Evolutionary conservation across 2,888 invertebrate species (phyloP).

Genomic region (Dolichopus griseipennis): DNA sequence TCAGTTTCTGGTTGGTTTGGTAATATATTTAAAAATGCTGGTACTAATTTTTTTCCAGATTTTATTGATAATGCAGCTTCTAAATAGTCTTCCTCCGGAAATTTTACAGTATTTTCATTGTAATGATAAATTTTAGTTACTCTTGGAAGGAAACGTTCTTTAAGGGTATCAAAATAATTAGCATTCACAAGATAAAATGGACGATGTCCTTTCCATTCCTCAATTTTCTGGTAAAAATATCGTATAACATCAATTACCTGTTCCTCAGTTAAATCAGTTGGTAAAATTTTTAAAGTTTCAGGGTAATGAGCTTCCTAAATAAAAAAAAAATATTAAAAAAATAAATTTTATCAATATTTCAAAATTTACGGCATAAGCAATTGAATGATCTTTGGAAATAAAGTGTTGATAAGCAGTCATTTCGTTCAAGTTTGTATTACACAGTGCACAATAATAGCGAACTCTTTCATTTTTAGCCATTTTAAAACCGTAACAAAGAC

Average conservation of each 20-base stretch:
- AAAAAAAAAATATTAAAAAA: background rate
- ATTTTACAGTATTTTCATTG: background rate
- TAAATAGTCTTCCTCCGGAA: background rate
- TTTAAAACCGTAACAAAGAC: slow-evolving; percentile 9
- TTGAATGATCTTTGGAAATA: background rate
- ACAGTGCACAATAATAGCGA: slow-evolving; percentile 6
- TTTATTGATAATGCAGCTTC: no score
- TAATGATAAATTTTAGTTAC: background rate
- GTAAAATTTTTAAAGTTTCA: background rate
- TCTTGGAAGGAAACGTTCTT: background rate
- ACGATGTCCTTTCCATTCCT: background rate
- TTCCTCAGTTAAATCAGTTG: background rate
- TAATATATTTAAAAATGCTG: background rate
- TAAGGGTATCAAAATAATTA: background rate
- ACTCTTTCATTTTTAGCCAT: background rate
- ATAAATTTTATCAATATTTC: background rate
- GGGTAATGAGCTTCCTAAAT: background rate
- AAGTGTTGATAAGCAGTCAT: slow-evolving; percentile 6
- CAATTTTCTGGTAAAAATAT: background rate
- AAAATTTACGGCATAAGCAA: background rate
- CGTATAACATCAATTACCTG: slow-evolving; percentile 2
- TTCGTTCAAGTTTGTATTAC: background rate
- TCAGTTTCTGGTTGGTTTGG: slow-evolving; percentile 7
- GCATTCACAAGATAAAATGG: slow-evolving; percentile 1
- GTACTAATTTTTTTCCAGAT: background rate